Evolutionary conservation across 2,888 invertebrate species (phyloP).

Genomic region (Schizaphis graminum): DNA sequence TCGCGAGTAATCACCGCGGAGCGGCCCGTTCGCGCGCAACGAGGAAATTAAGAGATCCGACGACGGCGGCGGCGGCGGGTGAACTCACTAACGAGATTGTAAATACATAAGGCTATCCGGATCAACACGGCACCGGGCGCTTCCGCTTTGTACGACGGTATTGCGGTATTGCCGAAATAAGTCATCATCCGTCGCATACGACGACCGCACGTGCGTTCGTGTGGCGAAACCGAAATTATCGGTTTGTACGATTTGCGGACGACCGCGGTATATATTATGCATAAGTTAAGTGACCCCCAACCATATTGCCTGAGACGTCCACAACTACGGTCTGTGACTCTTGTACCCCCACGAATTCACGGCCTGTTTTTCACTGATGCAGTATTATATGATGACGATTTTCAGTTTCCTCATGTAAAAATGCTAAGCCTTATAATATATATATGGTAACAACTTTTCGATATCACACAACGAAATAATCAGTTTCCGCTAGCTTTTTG

Average conservation of each 20-base stretch:
- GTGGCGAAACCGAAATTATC: background rate
- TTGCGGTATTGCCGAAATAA: background rate
- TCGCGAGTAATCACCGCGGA: background rate
- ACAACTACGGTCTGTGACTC: too few relatives aligned
- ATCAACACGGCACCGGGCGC: background rate
- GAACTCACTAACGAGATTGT: conserved; percentile 30
- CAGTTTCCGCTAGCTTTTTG: background rate
- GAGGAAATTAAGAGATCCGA: conserved; percentile 53
- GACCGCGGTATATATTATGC: background rate
- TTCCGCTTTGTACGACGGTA: background rate
- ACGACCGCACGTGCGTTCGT: background rate
- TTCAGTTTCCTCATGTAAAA: too few relatives aligned
- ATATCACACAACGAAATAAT: background rate
- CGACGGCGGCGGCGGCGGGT: background rate
- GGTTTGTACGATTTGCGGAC: background rate
- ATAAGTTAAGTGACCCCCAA: background rate
- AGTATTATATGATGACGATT: too few relatives aligned
- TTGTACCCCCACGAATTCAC: too few relatives aligned
- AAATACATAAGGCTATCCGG: background rate
- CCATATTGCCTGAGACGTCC: too few relatives aligned
- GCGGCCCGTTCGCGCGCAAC: background rate
- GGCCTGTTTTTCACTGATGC: too few relatives aligned
- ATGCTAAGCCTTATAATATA: too few relatives aligned
- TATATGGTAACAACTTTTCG: background rate
- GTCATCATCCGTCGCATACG: background rate